phyloP scores from a whole-genome alignment of 2,113 vertebrate genomes.

The Scophthalmus maximus region DNA sequence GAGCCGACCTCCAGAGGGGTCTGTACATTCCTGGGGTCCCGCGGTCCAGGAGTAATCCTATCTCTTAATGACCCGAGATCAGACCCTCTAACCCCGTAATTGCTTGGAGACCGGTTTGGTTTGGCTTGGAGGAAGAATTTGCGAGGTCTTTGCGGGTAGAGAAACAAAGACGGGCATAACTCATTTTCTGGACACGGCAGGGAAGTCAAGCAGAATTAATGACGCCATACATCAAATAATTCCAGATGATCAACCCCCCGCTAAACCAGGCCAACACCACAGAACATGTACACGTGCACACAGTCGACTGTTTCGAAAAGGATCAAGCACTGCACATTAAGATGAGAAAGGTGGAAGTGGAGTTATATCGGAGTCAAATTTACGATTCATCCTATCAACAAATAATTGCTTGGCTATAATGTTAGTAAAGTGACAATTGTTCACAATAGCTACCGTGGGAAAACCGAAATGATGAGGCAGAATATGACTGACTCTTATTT shows the following conservation, averaged over 20 bases:
- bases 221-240: slow-evolving; percentile 64
- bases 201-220: slow-evolving; percentile 72
- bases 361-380: background rate
- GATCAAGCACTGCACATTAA: slow-evolving; percentile 16
- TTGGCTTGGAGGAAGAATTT: slow-evolving; percentile 48
- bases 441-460: background rate
- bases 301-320: slow-evolving; percentile 9
- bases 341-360: background rate
- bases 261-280: slow-evolving; percentile 55
- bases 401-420: background rate
- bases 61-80: slow-evolving; percentile 66
- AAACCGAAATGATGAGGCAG: slow-evolving; percentile 2
- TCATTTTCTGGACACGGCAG: slow-evolving; percentile 58
- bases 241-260: slow-evolving; percentile 59
- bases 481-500: slow-evolving; percentile 17
- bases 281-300: slow-evolving; percentile 14
- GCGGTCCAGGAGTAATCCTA: slow-evolving; percentile 66
- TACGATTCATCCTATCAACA: background rate
- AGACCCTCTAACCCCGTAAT: slow-evolving; percentile 58
- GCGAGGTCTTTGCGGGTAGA: slow-evolving; percentile 35
- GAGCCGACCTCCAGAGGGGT: slow-evolving; percentile 61
- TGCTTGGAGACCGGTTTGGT: slow-evolving; percentile 47
- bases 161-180: slow-evolving; percentile 58
- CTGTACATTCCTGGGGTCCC: slow-evolving; percentile 66
- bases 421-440: background rate